phyloP scores from a whole-genome alignment of 1,140 invertebrate species.

The Yoshiicerus persimilis region DNA sequence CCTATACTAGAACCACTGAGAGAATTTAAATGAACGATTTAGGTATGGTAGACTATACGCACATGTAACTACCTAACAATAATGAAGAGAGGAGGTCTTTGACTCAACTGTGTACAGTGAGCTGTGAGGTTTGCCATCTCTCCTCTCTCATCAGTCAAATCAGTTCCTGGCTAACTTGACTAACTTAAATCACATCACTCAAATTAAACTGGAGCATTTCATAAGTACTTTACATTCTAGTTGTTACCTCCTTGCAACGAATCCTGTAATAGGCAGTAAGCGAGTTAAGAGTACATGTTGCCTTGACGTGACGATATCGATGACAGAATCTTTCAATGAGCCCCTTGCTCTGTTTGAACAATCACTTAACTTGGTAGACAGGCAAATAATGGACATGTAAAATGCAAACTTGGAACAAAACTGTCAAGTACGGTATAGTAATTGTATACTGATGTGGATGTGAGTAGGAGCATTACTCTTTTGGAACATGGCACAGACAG shows the following conservation, averaged over 20 bases:
- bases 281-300: background rate
- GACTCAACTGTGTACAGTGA: background rate
- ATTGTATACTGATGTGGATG: background rate
- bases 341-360: conserved; percentile 30
- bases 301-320: conserved; percentile 24
- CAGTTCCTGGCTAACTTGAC: background rate
- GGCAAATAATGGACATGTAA: conserved; percentile 26
- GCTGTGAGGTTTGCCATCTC: background rate
- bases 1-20: too few species aligned
- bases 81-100: too few species aligned
- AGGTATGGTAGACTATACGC: too few species aligned
- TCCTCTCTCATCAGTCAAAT: conserved; percentile 1
- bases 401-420: conserved; percentile 7
- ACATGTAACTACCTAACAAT: too few species aligned
- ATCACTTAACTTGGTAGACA: conserved; percentile 36
- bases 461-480: too few species aligned
- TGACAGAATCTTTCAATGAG: conserved; percentile 40
- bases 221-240: background rate
- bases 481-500: background rate
- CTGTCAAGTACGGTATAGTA: background rate
- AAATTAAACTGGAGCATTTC: background rate
- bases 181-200: background rate
- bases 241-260: background rate
- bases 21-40: too few species aligned
- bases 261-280: background rate